Percentiles rank a stretch among this genome's conserved stretches.
Conservation (phyloP, 2,113 vertebrate genomes). For the Oncorhynchus gorbuscha region DNA sequence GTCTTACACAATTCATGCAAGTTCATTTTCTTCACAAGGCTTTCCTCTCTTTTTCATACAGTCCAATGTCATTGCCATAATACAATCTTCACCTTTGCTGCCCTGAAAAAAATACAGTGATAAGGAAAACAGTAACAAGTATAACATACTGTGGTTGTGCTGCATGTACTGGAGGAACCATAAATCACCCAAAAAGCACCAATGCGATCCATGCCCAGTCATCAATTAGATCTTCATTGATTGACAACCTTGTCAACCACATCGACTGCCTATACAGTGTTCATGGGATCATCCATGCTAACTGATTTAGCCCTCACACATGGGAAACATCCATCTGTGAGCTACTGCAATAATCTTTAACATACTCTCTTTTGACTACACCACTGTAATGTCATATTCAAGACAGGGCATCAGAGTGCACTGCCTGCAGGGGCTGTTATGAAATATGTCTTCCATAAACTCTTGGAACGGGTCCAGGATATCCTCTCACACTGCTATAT, state of each 20-base stretch:
- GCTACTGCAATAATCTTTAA: slow-evolving; percentile 54
- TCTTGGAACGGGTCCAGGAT: slow-evolving; percentile 54
- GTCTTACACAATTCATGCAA: not conserved
- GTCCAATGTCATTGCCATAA: not conserved
- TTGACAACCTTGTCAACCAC: slow-evolving; percentile 54
- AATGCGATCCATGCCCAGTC: slow-evolving; percentile 18
- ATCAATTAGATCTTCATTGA: slow-evolving; percentile 40
- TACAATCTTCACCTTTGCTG: too few species aligned
- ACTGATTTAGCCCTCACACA: slow-evolving; percentile 44
- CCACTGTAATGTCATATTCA: slow-evolving; percentile 12
- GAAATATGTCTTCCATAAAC: slow-evolving; percentile 46
- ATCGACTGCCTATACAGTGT: slow-evolving; percentile 43
- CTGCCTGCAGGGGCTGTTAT: slow-evolving; percentile 38
- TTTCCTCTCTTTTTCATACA: not conserved
- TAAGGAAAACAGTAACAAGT: not conserved
- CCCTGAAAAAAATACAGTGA: too few species aligned
- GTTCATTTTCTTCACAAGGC: not conserved
- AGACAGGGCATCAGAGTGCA: slow-evolving; percentile 30
- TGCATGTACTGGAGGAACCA: not conserved
- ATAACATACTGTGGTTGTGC: not conserved
- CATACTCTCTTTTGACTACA: slow-evolving; percentile 41
- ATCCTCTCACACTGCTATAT: slow-evolving; percentile 53
- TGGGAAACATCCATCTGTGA: slow-evolving; percentile 57
- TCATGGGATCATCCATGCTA: slow-evolving; percentile 33
- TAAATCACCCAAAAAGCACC: slow-evolving; percentile 12